Evolutionary conservation across 2,888 invertebrate genomes (phyloP).

Genomic region (Chirona hameri): DNA sequence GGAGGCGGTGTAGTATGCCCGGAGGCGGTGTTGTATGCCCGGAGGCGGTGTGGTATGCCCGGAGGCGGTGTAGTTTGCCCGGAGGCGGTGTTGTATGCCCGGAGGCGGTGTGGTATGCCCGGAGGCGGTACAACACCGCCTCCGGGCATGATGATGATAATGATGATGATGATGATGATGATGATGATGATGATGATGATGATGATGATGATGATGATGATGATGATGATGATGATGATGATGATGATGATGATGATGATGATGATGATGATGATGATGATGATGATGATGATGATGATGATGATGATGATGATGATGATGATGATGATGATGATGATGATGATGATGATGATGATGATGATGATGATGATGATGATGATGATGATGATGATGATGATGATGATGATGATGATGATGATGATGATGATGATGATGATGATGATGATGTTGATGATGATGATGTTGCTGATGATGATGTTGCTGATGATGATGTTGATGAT

Average conservation of each 20-base stretch:
- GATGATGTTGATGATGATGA: too few species aligned
- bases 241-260: conserved; percentile 22
- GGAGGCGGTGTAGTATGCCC: too few species aligned
- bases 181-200: conserved; percentile 22
- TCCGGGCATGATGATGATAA: too few species aligned
- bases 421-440: conserved; percentile 22
- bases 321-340: conserved; percentile 22
- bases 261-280: conserved; percentile 22
- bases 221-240: conserved; percentile 22
- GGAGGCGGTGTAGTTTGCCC: too few species aligned
- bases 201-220: conserved; percentile 22
- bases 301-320: conserved; percentile 22
- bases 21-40: too few species aligned
- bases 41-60: too few species aligned
- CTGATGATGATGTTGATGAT: too few species aligned
- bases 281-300: conserved; percentile 22
- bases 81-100: too few species aligned
- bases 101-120: too few species aligned
- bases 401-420: conserved; percentile 22
- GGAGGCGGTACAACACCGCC: too few species aligned
- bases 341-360: conserved; percentile 11
- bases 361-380: conserved; percentile 22
- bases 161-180: conserved; percentile 22
- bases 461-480: too few species aligned
- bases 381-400: conserved; percentile 22